Evolutionary conservation across 2,113 vertebrate genomes (phyloP).

Genomic region (Mola mola): DNA sequence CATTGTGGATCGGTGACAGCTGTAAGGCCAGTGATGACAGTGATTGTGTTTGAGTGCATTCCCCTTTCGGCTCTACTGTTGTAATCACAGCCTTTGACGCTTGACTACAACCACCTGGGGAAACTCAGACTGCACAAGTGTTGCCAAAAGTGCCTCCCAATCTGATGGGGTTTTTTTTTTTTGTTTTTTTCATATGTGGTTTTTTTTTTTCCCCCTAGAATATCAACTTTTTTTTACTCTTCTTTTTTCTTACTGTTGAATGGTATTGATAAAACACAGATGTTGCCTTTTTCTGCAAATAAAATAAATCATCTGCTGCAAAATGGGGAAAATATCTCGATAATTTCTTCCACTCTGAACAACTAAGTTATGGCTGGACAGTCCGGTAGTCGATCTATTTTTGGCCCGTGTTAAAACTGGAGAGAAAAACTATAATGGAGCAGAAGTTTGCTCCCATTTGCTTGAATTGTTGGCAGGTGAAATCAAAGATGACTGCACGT

Average conservation of each 20-base stretch:
- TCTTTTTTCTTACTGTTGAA: conserved; percentile 75
- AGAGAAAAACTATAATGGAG: no score
- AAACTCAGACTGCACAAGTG: conserved; percentile 61
- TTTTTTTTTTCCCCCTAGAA: conserved; percentile 60
- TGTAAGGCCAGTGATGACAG: conserved; percentile 41
- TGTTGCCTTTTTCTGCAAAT: conserved; percentile 78
- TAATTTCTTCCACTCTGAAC: no score
- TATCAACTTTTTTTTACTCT: conserved; percentile 62
- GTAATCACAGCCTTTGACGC: conserved; percentile 65
- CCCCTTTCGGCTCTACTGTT: conserved; percentile 34
- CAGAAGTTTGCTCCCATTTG: no score
- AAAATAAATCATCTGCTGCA: conserved; percentile 78
- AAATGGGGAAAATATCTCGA: conserved; percentile 66
- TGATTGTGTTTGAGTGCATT: conserved; percentile 63
- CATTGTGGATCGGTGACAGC: conserved; percentile 56
- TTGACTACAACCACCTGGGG: conserved; percentile 76
- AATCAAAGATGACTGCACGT: no score
- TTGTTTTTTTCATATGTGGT: conserved; percentile 51
- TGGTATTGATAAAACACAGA: conserved; percentile 80
- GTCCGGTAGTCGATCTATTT: no score
- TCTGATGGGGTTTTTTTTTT: conserved; percentile 44
- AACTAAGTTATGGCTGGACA: no score
- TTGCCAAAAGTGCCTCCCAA: conserved; percentile 72
- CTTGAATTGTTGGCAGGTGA: no score
- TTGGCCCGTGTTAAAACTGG: no score